A percentile compares a stretch with the other conserved stretches of the same genome.
Evolutionary conservation across 2,888 invertebrate species (phyloP).

Genomic region (Sarcophaga caerulescens): DNA sequence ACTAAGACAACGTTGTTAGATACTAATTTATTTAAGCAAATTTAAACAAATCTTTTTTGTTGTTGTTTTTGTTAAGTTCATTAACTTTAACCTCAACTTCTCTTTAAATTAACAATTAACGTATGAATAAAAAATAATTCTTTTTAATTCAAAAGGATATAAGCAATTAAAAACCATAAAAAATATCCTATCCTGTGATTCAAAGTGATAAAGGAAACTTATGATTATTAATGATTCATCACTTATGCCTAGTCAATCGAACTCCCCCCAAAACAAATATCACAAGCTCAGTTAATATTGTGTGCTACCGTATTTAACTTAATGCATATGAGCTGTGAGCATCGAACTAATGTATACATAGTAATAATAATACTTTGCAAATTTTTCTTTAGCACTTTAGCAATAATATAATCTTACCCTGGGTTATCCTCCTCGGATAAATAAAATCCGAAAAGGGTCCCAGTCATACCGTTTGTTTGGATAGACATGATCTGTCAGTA

Average conservation of each 20-base stretch:
- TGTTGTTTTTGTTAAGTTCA: conserved; percentile 12
- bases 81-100: background rate
- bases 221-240: no score
- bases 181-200: background rate
- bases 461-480: no score
- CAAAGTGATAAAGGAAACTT: background rate
- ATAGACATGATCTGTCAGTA: no score
- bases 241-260: no score
- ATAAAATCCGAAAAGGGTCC: background rate
- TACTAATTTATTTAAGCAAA: conserved; percentile 42
- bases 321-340: background rate
- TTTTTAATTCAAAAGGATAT: conserved; percentile 1
- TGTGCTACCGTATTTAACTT: background rate
- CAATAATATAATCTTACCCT: no score
- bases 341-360: no score
- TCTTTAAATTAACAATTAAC: background rate
- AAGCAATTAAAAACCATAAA: conserved; percentile 16
- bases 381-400: no score
- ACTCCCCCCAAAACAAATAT: no score
- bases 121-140: background rate
- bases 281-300: background rate
- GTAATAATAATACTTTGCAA: no score
- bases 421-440: background rate
- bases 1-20: conserved; percentile 14
- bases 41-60: background rate